Evolutionary conservation across 2,113 vertebrate species (phyloP).

Genomic region (Eurypyga helias): DNA sequence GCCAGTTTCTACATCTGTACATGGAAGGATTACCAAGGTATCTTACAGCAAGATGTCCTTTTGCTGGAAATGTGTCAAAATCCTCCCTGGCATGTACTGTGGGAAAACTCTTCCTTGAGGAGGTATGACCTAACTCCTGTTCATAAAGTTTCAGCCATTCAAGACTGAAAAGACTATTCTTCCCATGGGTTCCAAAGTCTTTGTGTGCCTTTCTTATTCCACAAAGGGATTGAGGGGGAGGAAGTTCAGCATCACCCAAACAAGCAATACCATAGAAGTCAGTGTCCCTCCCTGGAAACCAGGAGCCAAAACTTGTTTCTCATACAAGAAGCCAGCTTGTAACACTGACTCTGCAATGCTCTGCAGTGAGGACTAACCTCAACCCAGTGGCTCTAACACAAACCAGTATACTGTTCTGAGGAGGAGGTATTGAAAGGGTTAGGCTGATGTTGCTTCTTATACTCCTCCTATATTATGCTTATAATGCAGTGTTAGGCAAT

Average conservation of each 20-base stretch:
- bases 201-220: not conserved
- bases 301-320: not conserved
- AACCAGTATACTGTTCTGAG: not conserved
- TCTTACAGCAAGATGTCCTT: not conserved
- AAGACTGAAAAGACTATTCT: not conserved
- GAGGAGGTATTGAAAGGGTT: not conserved
- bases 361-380: not conserved
- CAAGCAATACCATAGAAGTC: not conserved
- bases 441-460: not conserved
- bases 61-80: not conserved
- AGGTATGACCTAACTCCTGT: not conserved
- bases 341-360: not conserved
- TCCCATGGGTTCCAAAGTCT: not conserved
- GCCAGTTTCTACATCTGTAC: not conserved
- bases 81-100: not conserved
- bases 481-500: not conserved
- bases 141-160: not conserved
- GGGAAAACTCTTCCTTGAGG: not conserved
- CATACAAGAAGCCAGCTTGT: not conserved
- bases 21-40: not conserved
- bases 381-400: not conserved
- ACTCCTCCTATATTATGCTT: not conserved
- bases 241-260: not conserved
- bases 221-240: not conserved
- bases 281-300: not conserved